Evolutionary conservation across 2,113 vertebrate genomes (phyloP), one percentile per base, ranked within the genome.

Genomic region (Catharus minimus): DNA sequence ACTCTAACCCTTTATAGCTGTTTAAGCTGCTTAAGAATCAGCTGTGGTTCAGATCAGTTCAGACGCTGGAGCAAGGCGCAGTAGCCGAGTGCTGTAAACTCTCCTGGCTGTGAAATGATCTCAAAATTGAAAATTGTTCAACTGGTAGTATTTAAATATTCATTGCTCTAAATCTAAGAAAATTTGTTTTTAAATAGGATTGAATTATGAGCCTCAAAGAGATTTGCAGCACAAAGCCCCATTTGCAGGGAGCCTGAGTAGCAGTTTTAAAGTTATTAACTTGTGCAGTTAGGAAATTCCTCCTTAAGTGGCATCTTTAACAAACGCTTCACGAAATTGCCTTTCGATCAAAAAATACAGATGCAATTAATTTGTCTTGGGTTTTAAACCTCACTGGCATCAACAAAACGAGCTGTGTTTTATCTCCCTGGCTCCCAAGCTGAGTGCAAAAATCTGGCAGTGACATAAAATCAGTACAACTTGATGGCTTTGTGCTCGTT

Each of bases 171-270:
- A 92, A 85, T 56, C 93, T 94, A 80, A 89, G 88, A 78, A 82
- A 93, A 94, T 61, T 94, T 95, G 71, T 41, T 96, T 82, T 85
- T 92, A 94, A 95, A 93, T 93, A 95, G 92, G 92, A 95, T 93
- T 93, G 92, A 94, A 66, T 94, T 93, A 88, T 67, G 74, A 90
- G 81, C 44, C 69, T 92, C 83, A 49, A 72, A 92, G 93, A 90
- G 94, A 86, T 94, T 95, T 95, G 50, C 86, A 92, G 81, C 74
- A 58, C 78, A 94, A 95, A 96, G 77, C 66, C 38, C 78, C 57
- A 32, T 84, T 86, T 90, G 66, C 83, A 72, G 53, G 39, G 69
- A 90, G 58, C 33, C 36, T 69, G 80, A 81, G 86, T 15, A 81
- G 92, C 69, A 65, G 83, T 92, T 96, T 82, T 84, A 75, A 79